Percentiles rank a stretch among this genome's conserved stretches.
Evolutionary conservation across 2,113 vertebrate genomes (phyloP).

Genomic region (Shinisaurus crocodilurus): DNA sequence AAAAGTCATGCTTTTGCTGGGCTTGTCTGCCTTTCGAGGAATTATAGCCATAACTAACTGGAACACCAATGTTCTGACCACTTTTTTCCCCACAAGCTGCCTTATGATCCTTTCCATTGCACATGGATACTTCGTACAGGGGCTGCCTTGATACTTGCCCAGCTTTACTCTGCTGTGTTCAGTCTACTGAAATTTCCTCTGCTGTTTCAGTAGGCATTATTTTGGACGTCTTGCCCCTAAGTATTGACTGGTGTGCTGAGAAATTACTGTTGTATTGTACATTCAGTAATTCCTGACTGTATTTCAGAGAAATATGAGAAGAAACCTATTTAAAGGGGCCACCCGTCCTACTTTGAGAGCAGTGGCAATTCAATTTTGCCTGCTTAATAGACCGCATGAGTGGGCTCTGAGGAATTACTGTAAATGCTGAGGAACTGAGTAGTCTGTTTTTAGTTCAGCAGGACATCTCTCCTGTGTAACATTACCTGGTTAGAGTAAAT

Average conservation of each 20-base stretch:
- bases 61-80: neutral
- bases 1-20: neutral
- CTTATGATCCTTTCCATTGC: neutral
- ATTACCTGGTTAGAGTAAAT: conserved; percentile 31
- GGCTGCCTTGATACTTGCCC: neutral
- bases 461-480: conserved; percentile 30
- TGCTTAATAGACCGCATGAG: conserved; percentile 22
- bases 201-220: neutral
- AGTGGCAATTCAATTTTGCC: conserved; percentile 19
- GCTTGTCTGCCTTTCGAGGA: neutral
- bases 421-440: conserved; percentile 26
- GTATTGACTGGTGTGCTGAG: conserved; percentile 13
- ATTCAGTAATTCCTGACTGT: conserved; percentile 12
- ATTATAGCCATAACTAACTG: neutral
- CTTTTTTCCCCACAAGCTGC: neutral
- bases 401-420: conserved; percentile 18
- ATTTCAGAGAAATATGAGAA: conserved; percentile 21
- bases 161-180: neutral
- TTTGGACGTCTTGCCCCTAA: neutral
- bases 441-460: conserved; percentile 30
- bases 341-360: conserved; percentile 12
- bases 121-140: neutral
- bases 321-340: conserved; percentile 20
- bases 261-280: conserved; percentile 9
- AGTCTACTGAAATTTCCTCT: neutral